A percentile compares a stretch with the other conserved stretches of the same genome.
These are phyloP conservation scores for Psix sp. DNA, from an alignment of 1,140 invertebrate species.

Conservation along the genomic window DNA sequence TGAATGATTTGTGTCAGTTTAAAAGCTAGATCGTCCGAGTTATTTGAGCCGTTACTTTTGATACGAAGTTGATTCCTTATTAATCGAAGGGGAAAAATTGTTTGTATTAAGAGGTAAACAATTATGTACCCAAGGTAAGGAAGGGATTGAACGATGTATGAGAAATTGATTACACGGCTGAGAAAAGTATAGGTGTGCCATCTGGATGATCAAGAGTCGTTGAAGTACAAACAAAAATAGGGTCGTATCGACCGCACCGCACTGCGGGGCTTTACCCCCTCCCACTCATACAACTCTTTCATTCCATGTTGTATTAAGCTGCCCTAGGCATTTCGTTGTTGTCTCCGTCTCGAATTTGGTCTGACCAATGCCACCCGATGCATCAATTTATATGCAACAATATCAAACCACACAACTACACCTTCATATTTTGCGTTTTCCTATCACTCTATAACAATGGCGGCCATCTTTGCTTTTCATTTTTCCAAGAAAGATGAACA, in stretches of 20 bases:
- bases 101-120: no score
- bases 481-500: no score
- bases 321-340: slow-evolving; percentile 35
- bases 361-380: slow-evolving; percentile 3
- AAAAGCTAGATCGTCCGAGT: no score
- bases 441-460: no score
- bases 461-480: no score
- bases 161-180: slow-evolving; percentile 15
- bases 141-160: slow-evolving; percentile 6
- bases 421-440: no score
- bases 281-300: slow-evolving; percentile 42
- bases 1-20: no score
- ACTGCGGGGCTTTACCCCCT: slow-evolving; percentile 77
- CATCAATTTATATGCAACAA: no score
- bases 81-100: no score
- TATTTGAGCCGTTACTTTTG: no score
- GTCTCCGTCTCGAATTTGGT: slow-evolving; percentile 21
- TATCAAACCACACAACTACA: no score
- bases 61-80: no score
- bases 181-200: slow-evolving; percentile 54
- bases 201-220: slow-evolving; percentile 20
- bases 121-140: slow-evolving; percentile 3
- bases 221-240: slow-evolving; percentile 55
- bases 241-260: slow-evolving; percentile 77
- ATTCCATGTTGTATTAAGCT: slow-evolving; percentile 23